These are phyloP conservation scores for Fregata magnificens DNA, from an alignment of 2,113 vertebrate genomes.

Conservation along the genomic window DNA sequence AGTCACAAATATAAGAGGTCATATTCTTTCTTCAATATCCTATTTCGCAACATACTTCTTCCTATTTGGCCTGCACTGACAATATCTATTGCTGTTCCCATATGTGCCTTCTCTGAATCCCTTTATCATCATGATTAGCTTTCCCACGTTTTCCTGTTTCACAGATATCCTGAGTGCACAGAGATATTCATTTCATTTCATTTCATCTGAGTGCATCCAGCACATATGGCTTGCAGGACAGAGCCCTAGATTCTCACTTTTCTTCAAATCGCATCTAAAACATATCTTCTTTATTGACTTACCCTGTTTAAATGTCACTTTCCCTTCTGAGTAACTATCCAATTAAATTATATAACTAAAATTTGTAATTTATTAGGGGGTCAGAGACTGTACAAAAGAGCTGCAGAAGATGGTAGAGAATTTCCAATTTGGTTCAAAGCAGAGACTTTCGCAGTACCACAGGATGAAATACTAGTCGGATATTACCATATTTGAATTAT, in stretches of 20 bases:
- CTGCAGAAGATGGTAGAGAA: background rate
- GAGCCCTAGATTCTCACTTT: background rate
- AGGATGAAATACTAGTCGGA: background rate
- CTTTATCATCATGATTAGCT: background rate
- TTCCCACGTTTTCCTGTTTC: background rate
- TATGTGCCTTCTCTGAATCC: background rate
- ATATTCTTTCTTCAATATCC: background rate
- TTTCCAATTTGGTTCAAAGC: background rate
- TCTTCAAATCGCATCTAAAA: background rate
- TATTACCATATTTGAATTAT: background rate
- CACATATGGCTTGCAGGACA: background rate
- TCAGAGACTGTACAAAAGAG: background rate
- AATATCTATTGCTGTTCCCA: background rate
- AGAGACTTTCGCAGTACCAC: background rate
- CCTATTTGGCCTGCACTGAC: background rate
- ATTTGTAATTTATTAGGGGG: background rate
- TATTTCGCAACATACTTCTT: background rate
- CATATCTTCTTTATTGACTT: background rate
- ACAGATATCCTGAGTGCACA: background rate
- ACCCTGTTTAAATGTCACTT: background rate
- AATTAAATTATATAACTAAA: background rate
- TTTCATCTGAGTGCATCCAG: background rate
- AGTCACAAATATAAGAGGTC: constrained; percentile 29
- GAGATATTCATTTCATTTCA: background rate
- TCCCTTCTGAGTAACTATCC: background rate